Evolutionary conservation across 2,888 invertebrate genomes (phyloP).

Genomic region (Baccha elongata): DNA sequence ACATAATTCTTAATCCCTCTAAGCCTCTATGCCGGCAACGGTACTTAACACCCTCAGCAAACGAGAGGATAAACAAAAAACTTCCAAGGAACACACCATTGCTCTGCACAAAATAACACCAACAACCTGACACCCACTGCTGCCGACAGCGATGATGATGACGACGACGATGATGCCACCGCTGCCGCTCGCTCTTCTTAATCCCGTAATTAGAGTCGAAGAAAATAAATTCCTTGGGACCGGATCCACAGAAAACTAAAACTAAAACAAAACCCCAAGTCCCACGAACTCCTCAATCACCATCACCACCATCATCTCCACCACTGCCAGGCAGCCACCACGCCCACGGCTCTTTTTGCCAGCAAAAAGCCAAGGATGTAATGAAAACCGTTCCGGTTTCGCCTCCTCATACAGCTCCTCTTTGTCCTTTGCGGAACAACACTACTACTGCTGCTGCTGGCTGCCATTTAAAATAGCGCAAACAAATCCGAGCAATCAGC

Average conservation of each 20-base stretch:
- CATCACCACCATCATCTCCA: not conserved
- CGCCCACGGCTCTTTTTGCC: conserved; percentile 37
- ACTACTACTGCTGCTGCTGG: not conserved
- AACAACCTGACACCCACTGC: not conserved
- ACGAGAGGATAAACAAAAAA: conserved; percentile 22
- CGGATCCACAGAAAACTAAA: conserved; percentile 55
- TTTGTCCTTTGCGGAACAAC: conserved; percentile 30
- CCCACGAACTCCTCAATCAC: conserved; percentile 31
- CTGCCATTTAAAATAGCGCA: conserved; percentile 68
- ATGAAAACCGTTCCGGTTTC: conserved; percentile 68
- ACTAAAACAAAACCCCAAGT: conserved; percentile 49
- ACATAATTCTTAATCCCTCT: conserved; percentile 22
- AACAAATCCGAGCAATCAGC: conserved; percentile 74
- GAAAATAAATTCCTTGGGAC: conserved; percentile 61
- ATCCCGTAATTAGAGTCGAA: conserved; percentile 71
- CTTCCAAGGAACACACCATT: not conserved
- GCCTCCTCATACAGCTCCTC: conserved; percentile 6
- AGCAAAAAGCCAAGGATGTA: conserved; percentile 68
- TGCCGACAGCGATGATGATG: no score
- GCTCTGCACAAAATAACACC: not conserved
- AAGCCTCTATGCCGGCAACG: conserved; percentile 16
- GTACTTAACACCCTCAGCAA: conserved; percentile 30
- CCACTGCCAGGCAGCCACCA: conserved; percentile 1
- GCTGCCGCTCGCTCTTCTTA: conserved; percentile 18
- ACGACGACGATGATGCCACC: not conserved